phyloP scores from a whole-genome alignment of 2,797 vertebrate species.

The Tenualosa thibaudeaui region DNA sequence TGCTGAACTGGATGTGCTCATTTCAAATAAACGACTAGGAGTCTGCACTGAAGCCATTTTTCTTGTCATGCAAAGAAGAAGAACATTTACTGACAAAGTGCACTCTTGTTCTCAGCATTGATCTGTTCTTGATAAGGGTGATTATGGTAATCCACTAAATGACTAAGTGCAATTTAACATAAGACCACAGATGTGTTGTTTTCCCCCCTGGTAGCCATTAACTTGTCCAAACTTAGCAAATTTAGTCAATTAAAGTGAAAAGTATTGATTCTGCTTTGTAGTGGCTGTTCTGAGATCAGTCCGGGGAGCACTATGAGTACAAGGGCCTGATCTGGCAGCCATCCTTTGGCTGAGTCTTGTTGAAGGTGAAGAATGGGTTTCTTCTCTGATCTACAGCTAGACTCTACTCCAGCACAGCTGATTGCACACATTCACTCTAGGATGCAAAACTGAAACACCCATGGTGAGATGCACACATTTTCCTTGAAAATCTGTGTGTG shows the following conservation, averaged over 20 bases:
- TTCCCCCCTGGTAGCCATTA: background rate
- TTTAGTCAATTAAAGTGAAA: background rate
- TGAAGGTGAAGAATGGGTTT: background rate
- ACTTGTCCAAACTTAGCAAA: too few species aligned
- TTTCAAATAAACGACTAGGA: background rate
- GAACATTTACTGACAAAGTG: background rate
- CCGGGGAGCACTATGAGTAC: background rate
- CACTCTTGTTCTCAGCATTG: background rate
- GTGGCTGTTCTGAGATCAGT: background rate
- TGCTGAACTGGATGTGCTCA: background rate
- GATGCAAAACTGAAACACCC: background rate
- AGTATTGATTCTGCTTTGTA: background rate
- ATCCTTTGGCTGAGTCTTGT: background rate
- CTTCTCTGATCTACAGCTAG: background rate
- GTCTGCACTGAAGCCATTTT: background rate
- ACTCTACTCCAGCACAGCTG: background rate
- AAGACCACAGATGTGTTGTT: background rate
- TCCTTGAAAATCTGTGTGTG: background rate
- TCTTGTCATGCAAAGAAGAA: background rate
- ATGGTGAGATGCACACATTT: background rate
- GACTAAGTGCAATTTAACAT: background rate
- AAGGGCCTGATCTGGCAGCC: background rate
- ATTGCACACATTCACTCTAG: background rate
- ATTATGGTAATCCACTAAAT: background rate
- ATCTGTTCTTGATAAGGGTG: background rate